phyloP scores from a whole-genome alignment of 2,888 invertebrate species.

The Dynastes maya region DNA sequence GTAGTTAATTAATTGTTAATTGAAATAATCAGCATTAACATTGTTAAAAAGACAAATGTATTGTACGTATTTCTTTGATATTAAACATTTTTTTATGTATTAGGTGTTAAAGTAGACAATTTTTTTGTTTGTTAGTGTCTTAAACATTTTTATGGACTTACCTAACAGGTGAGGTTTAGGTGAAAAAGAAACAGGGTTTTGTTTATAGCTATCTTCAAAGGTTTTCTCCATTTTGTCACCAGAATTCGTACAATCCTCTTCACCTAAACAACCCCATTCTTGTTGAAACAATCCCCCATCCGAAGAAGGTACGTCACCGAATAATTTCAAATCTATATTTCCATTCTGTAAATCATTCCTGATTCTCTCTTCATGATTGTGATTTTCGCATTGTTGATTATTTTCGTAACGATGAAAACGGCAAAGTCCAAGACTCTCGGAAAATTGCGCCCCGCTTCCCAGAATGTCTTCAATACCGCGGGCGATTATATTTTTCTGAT shows the following conservation, averaged over 20 bases:
- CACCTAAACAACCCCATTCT: slow-evolving; percentile 32
- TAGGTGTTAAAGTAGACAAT: too few relatives aligned
- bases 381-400: slow-evolving; percentile 4
- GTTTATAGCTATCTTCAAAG: slow-evolving; percentile 8
- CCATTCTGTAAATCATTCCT: slow-evolving; percentile 20
- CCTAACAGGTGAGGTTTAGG: slow-evolving; percentile 35
- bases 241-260: slow-evolving; percentile 13
- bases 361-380: slow-evolving; percentile 14
- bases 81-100: too few relatives aligned
- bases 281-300: slow-evolving; percentile 3
- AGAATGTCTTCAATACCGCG: slow-evolving; percentile 48
- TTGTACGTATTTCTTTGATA: too few relatives aligned
- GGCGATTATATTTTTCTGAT: slow-evolving; percentile 47
- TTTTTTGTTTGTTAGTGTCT: too few relatives aligned
- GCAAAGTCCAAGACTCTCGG: slow-evolving; percentile 1
- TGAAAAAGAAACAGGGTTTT: not conserved
- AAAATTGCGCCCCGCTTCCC: slow-evolving; percentile 19
- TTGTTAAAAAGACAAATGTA: too few relatives aligned
- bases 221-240: slow-evolving; percentile 14
- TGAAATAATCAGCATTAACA: too few relatives aligned
- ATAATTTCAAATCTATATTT: slow-evolving; percentile 20
- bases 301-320: not conserved
- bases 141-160: not conserved
- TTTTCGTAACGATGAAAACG: slow-evolving; percentile 27
- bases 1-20: too few relatives aligned